Conservation (phyloP, 2,113 vertebrate genomes). For the Oplegnathus fasciatus region DNA sequence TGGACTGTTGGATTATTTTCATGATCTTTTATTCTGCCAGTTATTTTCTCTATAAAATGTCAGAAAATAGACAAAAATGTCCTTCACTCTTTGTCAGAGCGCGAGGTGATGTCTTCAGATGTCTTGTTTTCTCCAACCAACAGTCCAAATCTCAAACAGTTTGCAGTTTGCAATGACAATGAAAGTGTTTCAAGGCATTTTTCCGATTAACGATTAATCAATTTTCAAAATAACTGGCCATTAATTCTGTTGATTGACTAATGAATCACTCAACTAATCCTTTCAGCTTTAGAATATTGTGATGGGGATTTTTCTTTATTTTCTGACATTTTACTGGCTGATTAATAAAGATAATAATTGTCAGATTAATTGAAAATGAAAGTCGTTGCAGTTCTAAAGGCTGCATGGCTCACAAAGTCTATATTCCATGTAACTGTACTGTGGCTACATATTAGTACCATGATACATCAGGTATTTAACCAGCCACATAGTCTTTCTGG, state of each 20-base stretch:
- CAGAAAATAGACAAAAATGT: neutral
- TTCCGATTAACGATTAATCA: neutral
- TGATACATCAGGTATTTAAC: neutral
- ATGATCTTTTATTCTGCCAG: neutral
- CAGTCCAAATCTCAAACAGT: neutral
- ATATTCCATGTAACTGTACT: too few relatives aligned
- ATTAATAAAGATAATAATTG: neutral
- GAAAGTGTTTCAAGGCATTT: neutral
- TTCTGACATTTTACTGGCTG: neutral
- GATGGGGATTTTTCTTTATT: neutral
- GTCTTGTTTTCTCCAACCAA: neutral
- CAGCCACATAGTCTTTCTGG: neutral
- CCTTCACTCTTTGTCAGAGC: neutral
- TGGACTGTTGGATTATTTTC: conserved; percentile 2
- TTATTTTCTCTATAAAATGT: neutral
- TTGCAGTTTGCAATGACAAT: too few relatives aligned
- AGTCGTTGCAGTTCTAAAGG: too few relatives aligned
- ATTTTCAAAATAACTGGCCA: neutral
- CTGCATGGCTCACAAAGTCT: too few relatives aligned
- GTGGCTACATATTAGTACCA: neutral
- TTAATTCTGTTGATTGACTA: neutral
- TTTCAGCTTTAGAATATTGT: neutral
- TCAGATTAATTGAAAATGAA: too few relatives aligned
- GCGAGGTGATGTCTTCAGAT: neutral
- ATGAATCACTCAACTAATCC: neutral